These are phyloP conservation scores for Spilosoma lubricipeda DNA, from an alignment of 2,888 invertebrate species.

Conservation along the genomic window DNA sequence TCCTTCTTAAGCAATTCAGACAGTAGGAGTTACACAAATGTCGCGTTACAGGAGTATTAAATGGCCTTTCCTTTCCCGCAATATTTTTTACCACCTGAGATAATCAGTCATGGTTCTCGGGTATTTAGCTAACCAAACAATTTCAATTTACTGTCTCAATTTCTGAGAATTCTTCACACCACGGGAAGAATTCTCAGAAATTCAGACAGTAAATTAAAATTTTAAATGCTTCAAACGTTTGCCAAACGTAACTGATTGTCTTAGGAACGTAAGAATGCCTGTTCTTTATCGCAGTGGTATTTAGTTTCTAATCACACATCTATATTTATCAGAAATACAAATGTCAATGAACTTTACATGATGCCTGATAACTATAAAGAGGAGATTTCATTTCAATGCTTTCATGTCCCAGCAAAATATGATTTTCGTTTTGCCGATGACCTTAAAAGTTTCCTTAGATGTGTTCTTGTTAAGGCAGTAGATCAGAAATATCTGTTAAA, in stretches of 20 bases:
- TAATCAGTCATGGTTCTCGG: neutral
- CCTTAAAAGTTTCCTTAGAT: neutral
- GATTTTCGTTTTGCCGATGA: neutral
- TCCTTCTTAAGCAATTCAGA: neutral
- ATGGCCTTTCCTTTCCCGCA: neutral
- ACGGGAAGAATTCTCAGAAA: too few species aligned
- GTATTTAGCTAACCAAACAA: neutral
- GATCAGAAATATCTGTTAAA: neutral
- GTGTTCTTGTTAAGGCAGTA: neutral
- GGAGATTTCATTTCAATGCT: neutral
- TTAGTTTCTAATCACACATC: neutral
- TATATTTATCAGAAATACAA: slow-evolving; percentile 2
- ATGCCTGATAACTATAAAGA: neutral
- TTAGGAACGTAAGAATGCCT: neutral
- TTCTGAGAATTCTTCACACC: neutral
- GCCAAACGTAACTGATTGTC: neutral
- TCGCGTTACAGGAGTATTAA: neutral
- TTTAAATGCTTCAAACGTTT: too few species aligned
- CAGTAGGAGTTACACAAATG: neutral
- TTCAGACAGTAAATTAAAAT: too few species aligned
- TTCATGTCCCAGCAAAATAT: neutral
- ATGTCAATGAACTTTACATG: neutral
- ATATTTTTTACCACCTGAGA: neutral
- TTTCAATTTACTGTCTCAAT: neutral
- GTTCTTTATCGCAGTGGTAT: neutral